Evolutionary conservation across 2,797 vertebrate species (phyloP).

Genomic region (Periparus ater): DNA sequence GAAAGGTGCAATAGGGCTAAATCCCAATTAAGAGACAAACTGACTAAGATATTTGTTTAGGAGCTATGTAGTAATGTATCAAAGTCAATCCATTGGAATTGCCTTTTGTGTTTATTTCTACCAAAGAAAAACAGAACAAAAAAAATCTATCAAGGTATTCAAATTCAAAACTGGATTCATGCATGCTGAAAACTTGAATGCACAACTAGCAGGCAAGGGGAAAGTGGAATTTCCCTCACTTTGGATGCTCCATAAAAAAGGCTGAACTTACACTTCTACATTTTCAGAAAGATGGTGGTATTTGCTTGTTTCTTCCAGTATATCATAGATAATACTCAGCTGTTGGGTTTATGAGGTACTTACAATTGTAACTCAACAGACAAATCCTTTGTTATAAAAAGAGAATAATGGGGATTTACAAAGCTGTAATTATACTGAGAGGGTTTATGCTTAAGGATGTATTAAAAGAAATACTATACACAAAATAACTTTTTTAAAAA

Average conservation of each 20-base stretch:
- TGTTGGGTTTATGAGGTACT: background rate
- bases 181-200: background rate
- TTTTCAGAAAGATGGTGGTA: background rate
- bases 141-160: background rate
- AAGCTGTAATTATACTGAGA: conserved; percentile 53
- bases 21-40: background rate
- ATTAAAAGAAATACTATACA: background rate
- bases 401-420: conserved; percentile 58
- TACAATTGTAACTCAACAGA: conserved; percentile 19
- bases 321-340: background rate
- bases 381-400: conserved; percentile 48
- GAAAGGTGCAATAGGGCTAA: background rate
- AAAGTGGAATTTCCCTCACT: background rate
- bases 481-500: background rate
- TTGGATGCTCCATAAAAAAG: background rate
- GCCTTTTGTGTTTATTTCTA: background rate
- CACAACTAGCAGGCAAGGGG: background rate
- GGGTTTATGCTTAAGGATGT: background rate
- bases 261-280: background rate
- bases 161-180: background rate
- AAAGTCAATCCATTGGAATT: background rate
- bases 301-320: background rate
- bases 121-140: background rate
- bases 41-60: background rate
- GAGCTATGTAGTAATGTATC: background rate